phyloP scores from a whole-genome alignment of 2,797 vertebrate genomes.

The Anas capensis region DNA sequence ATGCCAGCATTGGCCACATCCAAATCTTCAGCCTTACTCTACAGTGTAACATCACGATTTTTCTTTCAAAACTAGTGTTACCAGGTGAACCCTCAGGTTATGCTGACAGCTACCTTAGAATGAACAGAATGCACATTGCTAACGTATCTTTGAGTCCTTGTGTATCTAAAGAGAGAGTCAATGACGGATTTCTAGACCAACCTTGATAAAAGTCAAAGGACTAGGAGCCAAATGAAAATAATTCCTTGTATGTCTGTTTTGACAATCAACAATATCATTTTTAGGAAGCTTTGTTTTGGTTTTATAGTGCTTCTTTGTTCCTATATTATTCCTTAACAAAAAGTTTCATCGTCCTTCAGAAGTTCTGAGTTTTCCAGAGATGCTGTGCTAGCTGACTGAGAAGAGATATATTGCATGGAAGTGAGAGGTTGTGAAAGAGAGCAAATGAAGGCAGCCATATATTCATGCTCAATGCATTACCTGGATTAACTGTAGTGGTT shows the following conservation, averaged over 20 bases:
- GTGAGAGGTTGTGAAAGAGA: background rate
- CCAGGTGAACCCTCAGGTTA: background rate
- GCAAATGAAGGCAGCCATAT: background rate
- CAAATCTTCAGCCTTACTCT: background rate
- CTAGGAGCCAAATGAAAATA: background rate
- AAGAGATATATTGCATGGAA: background rate
- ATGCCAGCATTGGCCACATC: background rate
- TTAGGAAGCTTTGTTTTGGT: background rate
- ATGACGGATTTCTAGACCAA: background rate
- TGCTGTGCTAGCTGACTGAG: background rate
- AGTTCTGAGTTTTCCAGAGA: background rate
- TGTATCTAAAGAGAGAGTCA: background rate
- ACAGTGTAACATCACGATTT: background rate
- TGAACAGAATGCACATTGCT: background rate
- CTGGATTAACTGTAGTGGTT: background rate
- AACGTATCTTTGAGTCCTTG: background rate
- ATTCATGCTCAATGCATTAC: background rate
- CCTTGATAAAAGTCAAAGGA: background rate
- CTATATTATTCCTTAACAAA: background rate
- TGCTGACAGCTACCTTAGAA: background rate
- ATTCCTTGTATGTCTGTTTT: background rate
- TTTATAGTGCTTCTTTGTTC: background rate
- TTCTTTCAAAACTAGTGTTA: background rate
- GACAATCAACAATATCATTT: background rate
- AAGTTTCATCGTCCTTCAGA: background rate